These are phyloP conservation scores for Spatula versicolor DNA, from an alignment of 2,797 vertebrate species.

Conservation along the genomic window DNA sequence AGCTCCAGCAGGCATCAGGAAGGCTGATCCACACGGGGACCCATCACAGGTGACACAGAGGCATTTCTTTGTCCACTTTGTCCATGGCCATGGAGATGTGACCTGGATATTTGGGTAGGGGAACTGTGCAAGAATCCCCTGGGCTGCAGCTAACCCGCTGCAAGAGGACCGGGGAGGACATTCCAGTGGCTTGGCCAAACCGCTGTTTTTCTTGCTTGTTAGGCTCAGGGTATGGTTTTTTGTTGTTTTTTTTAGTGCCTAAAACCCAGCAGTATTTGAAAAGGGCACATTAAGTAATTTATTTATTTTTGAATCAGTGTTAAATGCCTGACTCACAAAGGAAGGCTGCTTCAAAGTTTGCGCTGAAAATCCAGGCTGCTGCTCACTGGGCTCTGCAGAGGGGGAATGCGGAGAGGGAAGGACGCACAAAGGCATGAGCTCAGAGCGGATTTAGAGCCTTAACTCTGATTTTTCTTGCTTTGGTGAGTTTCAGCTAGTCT, in stretches of 20 bases:
- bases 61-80: not conserved
- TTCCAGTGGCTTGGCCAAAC: constrained; percentile 37
- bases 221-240: not conserved
- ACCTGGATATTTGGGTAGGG: not conserved
- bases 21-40: accelerated
- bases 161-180: not conserved
- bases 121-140: not conserved
- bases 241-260: not conserved
- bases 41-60: accelerated
- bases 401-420: not conserved
- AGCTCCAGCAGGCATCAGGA: accelerated
- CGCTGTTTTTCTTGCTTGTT: not conserved
- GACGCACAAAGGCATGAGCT: not conserved
- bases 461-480: constrained; percentile 12
- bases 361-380: constrained; percentile 10
- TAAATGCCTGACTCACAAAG: constrained; percentile 20
- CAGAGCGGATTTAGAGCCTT: not conserved
- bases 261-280: not conserved
- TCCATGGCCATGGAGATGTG: not conserved
- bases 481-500: not conserved
- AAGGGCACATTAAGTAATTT: constrained; percentile 7
- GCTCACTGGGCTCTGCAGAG: not conserved
- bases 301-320: constrained; percentile 22
- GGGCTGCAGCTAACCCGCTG: not conserved
- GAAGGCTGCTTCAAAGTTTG: not conserved